Evolutionary conservation across 2,113 vertebrate species (phyloP).

Genomic region (Suncus etruscus): DNA sequence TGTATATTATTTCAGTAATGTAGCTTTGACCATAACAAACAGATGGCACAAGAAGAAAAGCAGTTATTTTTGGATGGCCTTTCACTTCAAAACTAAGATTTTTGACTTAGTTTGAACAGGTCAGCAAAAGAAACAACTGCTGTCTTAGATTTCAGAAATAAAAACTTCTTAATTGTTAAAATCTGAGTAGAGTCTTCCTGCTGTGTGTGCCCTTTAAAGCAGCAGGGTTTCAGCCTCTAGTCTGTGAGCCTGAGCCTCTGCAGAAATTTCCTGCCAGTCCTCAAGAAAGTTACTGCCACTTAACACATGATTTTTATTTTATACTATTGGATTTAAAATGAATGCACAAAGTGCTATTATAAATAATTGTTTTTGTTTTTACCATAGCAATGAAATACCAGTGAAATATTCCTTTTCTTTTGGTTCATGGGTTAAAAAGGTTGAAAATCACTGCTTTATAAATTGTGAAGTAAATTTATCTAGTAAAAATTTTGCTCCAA

Average conservation of each 20-base stretch:
- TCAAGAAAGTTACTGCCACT: too few species aligned
- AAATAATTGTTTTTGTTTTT: too few species aligned
- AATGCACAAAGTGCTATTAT: too few species aligned
- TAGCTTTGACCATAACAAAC: conserved; percentile 11
- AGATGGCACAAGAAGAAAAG: background rate
- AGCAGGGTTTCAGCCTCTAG: too few species aligned
- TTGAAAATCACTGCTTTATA: background rate
- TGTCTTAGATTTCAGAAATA: conserved; percentile 3
- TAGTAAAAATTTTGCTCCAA: background rate
- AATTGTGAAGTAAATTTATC: conserved; percentile 59
- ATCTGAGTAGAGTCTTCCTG: conserved; percentile 13
- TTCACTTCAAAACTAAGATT: conserved; percentile 40
- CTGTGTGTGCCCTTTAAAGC: background rate
- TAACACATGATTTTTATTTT: too few species aligned
- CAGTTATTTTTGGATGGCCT: background rate
- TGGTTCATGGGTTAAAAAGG: too few species aligned
- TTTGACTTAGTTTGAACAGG: conserved; percentile 38
- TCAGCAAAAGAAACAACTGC: conserved; percentile 41
- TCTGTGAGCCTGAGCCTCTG: too few species aligned
- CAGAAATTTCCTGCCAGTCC: too few species aligned
- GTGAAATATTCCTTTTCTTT: too few species aligned
- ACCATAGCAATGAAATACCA: too few species aligned
- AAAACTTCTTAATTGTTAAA: conserved; percentile 31
- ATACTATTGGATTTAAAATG: too few species aligned
- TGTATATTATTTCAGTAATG: background rate